Evolutionary conservation across 2,888 invertebrate species (phyloP).

Genomic region (Conops quadrifasciatus): DNA sequence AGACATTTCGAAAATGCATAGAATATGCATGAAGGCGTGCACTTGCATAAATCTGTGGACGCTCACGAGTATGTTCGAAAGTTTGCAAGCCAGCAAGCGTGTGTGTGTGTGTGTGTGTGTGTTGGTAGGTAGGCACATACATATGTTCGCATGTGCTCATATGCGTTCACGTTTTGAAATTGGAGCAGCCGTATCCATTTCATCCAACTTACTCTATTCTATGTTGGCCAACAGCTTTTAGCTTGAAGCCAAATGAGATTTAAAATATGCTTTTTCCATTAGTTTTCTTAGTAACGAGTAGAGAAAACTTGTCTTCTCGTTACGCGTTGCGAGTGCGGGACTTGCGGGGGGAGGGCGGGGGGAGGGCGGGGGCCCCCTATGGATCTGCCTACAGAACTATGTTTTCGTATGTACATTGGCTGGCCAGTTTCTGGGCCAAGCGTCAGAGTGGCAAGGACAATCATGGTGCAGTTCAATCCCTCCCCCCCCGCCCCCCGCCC

Average conservation of each 20-base stretch:
- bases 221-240: conserved; percentile 22
- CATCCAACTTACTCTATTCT: neutral
- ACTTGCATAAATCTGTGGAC: too few relatives aligned
- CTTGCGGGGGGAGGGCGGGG: too few relatives aligned
- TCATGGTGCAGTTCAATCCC: too few relatives aligned
- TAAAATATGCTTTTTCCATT: conserved; percentile 40
- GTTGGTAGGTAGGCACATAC: neutral
- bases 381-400: too few relatives aligned
- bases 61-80: too few relatives aligned
- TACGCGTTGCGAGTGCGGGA: neutral
- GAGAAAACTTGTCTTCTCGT: conserved; percentile 21
- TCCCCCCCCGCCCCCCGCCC: too few relatives aligned
- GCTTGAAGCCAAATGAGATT: conserved; percentile 57
- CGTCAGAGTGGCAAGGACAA: too few relatives aligned
- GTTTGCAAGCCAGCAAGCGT: too few relatives aligned
- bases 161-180: too few relatives aligned
- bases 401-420: too few relatives aligned
- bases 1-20: conserved; percentile 1
- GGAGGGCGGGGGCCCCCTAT: too few relatives aligned
- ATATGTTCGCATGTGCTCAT: neutral
- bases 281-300: neutral
- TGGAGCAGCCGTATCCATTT: neutral
- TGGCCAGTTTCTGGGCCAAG: too few relatives aligned
- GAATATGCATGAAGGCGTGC: neutral
- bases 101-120: conserved; percentile 1